Base-by-base conservation (phyloP, 2,113 vertebrate genomes). In the Clarias magur region DNA sequence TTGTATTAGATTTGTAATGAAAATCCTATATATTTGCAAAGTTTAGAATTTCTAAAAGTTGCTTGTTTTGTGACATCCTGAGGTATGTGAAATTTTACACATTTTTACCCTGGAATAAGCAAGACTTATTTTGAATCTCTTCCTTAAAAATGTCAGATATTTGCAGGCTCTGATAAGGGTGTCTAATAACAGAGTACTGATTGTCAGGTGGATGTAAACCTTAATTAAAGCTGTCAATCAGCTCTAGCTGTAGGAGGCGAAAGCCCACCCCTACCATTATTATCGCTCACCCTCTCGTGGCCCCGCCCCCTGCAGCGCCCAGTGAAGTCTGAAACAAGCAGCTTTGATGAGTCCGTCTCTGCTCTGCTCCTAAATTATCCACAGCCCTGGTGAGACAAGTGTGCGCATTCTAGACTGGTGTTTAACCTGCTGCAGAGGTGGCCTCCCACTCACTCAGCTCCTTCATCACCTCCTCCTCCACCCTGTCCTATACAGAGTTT, bases 351-450 rank as follows among this genome's bases (percentile, higher is more conserved):
- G 89, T 76, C 78, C 21, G 11, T 86, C 81, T 76, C 38, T 81
- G 54, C 85, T 70, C 80, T 87, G 85, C 88, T 90, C 76, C 84
- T 81, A 92, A 93, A 92, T 91, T 92, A 93, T 88, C 82, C 78
- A 86, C 85, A 80, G 65, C 72, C 90, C 87, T 91, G 90, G 91
- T 89, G 89, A 92, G 89, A 81, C 82, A 87, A 89, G 83, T 84
- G 90, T 80, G 81, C 76, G 82, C 89, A 87, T 90, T 85, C 90
- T 87, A 91, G 91, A 86, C 76, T 85, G 73, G 90, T 89, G 90
- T 94, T 94, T 93, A 93, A 94, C 93, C 92, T 91, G 87, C 91
- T 84, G 86, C 88, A 75, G 89, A 88, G 87, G 89, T 89, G 86
- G 91, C 89, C 89, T 89, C 84, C 70, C 88, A 82, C 90, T 89